Base-by-base conservation (phyloP, 1,140 invertebrate genomes). In the Hylyphantes graminicola region DNA sequence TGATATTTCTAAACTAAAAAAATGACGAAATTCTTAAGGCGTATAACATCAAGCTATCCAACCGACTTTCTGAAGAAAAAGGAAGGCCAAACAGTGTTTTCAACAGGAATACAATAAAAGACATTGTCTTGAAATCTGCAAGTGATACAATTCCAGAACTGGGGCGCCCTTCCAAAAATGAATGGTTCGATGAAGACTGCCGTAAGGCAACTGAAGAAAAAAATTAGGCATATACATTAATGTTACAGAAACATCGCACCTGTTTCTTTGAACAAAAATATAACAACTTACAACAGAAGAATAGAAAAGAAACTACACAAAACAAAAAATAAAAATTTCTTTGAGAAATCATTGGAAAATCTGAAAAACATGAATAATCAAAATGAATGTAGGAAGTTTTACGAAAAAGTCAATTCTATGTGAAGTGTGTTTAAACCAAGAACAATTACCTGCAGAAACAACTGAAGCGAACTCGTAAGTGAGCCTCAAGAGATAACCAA, bases 1-100 rank as follows among this genome's bases (percentile, higher is more conserved):
- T 50, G 59, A 76, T 7, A 76, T 35, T 10, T 51, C 74, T 50
- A 64, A 76, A 64, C 11, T 76, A 21, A 76, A 3, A 17, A n/a
- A 76, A 0, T 7, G 51, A 9, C n/a, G 19, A 64, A 17, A 74
- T 74, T 19, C 19, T 55, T 12, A 59, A 74, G 7, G 54, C 55
- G 15, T 21, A 74, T 54, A 73, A 54, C 4, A 9, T 73, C 13
- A 73, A 73, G 9, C 12, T 15, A 54, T 50, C 2, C 0, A 55
- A 6, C 15, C 15, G 8, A 13, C 7, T 12, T 9, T 19, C 10
- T 10, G 15, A 0, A 54, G 70, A 17, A 55, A 73, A 55, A 7
- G n/a, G 13, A 73, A 73, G 7, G 0, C 70, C 10, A 55, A 68
- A 55, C 51, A 9, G 8, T 21, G 53, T 17, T 54, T n/a, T 73